Conservation (phyloP, 1,140 invertebrate genomes). For the Bacillus rossius region DNA sequence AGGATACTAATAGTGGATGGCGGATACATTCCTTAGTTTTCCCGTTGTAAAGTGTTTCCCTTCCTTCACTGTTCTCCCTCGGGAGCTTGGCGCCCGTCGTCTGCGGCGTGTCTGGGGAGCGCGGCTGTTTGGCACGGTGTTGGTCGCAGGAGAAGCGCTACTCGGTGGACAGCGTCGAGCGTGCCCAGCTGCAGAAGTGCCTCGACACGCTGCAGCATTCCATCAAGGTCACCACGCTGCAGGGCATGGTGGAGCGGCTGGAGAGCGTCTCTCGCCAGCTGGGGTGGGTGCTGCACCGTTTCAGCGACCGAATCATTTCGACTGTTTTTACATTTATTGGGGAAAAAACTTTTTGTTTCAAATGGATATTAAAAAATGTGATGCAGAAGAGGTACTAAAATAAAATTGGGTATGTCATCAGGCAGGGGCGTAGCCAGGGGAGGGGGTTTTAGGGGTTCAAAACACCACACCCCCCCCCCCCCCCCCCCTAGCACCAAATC, state of each 20-base stretch:
- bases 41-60: no score
- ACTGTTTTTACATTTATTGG: no score
- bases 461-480: no score
- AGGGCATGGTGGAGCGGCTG: constrained; percentile 86
- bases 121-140: constrained; percentile 13
- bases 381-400: background rate
- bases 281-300: constrained; percentile 54
- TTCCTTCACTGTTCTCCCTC: no score
- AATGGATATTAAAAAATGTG: background rate
- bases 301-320: no score
- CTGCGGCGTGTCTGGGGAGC: no score
- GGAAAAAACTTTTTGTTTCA: background rate
- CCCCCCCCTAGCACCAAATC: no score
- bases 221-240: constrained; percentile 86
- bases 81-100: no score
- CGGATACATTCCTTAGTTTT: no score
- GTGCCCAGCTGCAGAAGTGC: constrained; percentile 80
- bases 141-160: constrained; percentile 70
- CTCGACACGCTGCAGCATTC: constrained; percentile 89
- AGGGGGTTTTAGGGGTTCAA: no score
- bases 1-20: no score
- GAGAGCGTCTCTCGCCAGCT: constrained; percentile 86
- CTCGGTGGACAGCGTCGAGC: constrained; percentile 74
- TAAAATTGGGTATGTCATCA: background rate
- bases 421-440: no score